phyloP scores from a whole-genome alignment of 2,113 vertebrate genomes.

The Peucedramus taeniatus region DNA sequence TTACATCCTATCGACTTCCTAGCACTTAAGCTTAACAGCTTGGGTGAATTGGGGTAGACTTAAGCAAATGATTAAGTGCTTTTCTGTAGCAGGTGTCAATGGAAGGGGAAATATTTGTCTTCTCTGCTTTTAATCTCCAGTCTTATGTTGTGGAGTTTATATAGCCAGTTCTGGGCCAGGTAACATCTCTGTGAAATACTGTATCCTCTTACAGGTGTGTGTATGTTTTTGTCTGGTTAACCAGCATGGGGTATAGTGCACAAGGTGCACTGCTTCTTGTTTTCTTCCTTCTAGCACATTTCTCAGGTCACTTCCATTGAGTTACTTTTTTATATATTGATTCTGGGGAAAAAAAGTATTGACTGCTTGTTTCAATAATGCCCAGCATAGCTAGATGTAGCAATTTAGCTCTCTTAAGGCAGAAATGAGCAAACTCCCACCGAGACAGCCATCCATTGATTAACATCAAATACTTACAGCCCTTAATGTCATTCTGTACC shows the following conservation, averaged over 20 bases:
- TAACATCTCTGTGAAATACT: background rate
- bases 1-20: slow-evolving; percentile 8
- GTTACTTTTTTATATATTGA: slow-evolving; percentile 60
- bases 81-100: background rate
- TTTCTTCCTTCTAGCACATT: slow-evolving; percentile 16
- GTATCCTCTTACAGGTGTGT: background rate
- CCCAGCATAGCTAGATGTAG: slow-evolving; percentile 54
- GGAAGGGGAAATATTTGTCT: background rate
- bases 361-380: slow-evolving; percentile 61
- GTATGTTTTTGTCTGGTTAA: background rate
- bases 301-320: slow-evolving; percentile 16
- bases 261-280: background rate
- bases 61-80: slow-evolving; percentile 35
- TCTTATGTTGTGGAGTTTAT: background rate
- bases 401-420: slow-evolving; percentile 65
- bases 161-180: background rate
- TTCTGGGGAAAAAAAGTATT: slow-evolving; percentile 46
- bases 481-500: slow-evolving; percentile 57
- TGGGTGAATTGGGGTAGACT: background rate
- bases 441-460: slow-evolving; percentile 64
- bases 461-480: slow-evolving; percentile 63
- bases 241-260: background rate
- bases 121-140: background rate
- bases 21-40: slow-evolving; percentile 24
- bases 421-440: slow-evolving; percentile 65